Conservation (phyloP, 2,888 invertebrate species). For the Perdita meconis region DNA sequence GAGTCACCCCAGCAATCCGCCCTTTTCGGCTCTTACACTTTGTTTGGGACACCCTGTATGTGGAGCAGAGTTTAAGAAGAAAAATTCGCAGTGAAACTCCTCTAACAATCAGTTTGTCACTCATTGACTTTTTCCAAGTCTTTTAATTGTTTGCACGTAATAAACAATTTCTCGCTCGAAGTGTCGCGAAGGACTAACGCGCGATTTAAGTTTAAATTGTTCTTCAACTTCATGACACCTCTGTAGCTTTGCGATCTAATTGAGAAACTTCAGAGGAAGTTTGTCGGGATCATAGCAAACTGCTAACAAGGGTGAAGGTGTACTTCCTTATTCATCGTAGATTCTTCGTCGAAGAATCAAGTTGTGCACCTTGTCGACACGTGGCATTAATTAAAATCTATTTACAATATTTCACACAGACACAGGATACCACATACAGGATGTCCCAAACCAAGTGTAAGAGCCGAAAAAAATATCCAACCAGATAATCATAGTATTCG, state of each 20-base stretch:
- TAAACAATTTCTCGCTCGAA: not conserved
- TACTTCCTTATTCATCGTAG: not conserved
- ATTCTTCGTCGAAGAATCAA: not conserved
- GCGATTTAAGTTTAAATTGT: not conserved
- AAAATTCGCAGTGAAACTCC: too few relatives aligned
- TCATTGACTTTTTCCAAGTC: not conserved
- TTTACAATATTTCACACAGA: not conserved
- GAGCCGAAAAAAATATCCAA: too few relatives aligned
- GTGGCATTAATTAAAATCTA: constrained; percentile 8
- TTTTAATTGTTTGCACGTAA: not conserved
- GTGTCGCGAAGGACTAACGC: not conserved
- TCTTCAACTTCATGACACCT: not conserved
- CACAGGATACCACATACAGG: too few relatives aligned
- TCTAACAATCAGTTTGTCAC: not conserved
- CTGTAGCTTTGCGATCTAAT: not conserved
- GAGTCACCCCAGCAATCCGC: too few relatives aligned
- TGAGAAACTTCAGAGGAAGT: constrained; percentile 10
- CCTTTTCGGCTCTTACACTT: too few relatives aligned
- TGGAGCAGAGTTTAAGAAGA: too few relatives aligned
- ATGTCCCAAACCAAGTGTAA: too few relatives aligned
- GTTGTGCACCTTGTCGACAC: not conserved
- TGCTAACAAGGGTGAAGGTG: not conserved
- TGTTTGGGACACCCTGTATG: too few relatives aligned
- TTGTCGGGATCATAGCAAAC: not conserved
- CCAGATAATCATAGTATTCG: not conserved